Conservation (phyloP, 2,888 invertebrate species). For the Spodoptera exigua region DNA sequence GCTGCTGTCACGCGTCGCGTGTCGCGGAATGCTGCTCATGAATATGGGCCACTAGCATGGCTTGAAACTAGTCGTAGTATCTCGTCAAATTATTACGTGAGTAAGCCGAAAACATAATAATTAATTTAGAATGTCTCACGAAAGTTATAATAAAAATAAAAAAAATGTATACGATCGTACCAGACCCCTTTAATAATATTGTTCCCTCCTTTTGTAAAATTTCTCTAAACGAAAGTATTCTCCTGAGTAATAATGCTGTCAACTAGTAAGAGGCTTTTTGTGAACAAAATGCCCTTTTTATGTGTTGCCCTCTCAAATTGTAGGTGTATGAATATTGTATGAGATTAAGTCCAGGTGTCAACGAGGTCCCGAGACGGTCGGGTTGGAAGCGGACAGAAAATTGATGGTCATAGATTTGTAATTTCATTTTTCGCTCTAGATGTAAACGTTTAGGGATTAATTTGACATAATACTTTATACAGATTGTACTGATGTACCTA, state of each 20-base stretch:
- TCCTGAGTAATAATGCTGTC: slow-evolving; percentile 24
- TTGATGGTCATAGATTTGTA: neutral
- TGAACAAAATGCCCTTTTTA: slow-evolving; percentile 38
- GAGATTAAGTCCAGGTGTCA: slow-evolving; percentile 61
- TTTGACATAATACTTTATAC: too few species aligned
- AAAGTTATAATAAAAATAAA: neutral
- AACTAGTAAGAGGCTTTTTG: slow-evolving; percentile 33
- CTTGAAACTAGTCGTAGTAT: too few species aligned
- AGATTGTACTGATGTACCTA: too few species aligned
- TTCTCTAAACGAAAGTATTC: slow-evolving; percentile 7
- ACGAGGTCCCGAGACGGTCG: slow-evolving; percentile 8
- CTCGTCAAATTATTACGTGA: too few species aligned
- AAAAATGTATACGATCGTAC: neutral
- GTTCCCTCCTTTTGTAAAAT: neutral
- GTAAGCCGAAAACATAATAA: too few species aligned
- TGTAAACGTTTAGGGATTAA: too few species aligned
- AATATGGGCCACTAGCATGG: too few species aligned
- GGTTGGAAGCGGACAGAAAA: slow-evolving; percentile 2
- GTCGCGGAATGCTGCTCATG: too few species aligned
- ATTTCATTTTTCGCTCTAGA: too few species aligned
- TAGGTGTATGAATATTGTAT: slow-evolving; percentile 67
- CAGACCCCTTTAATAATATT: neutral
- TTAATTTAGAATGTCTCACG: too few species aligned
- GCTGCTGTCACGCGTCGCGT: too few species aligned
- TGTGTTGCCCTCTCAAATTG: slow-evolving; percentile 38